Evolutionary conservation across 2,888 invertebrate species (phyloP).

Genomic region (Folsomia candida): DNA sequence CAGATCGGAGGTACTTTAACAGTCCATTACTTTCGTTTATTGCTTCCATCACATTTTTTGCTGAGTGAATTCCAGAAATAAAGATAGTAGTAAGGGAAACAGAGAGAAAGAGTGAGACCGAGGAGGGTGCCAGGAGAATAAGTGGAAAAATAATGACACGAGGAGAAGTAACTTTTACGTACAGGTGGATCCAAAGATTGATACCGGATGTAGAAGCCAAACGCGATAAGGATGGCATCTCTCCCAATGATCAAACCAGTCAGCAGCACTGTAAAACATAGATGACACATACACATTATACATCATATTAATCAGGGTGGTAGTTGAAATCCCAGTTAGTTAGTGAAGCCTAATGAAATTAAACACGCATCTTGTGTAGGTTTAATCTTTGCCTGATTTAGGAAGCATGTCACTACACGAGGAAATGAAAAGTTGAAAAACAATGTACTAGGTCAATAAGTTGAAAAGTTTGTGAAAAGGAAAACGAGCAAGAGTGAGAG

Average conservation of each 20-base stretch:
- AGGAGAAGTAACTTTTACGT: slow-evolving; percentile 55
- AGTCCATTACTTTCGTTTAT: slow-evolving; percentile 7
- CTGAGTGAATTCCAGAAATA: slow-evolving; percentile 2
- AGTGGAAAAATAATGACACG: not conserved
- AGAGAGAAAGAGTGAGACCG: too few species aligned
- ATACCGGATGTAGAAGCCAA: slow-evolving; percentile 87
- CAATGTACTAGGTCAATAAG: not conserved
- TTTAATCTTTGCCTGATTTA: not conserved
- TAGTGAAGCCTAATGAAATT: too few species aligned
- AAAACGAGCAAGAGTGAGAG: not conserved
- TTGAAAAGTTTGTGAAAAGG: not conserved
- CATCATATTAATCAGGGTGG: too few species aligned
- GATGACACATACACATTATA: too few species aligned
- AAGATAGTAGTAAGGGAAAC: not conserved
- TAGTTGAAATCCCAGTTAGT: too few species aligned
- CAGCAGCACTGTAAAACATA: slow-evolving; percentile 59
- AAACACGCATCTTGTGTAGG: too few species aligned
- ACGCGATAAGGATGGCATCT: slow-evolving; percentile 76
- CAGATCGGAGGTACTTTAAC: not conserved
- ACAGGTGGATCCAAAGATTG: slow-evolving; percentile 85
- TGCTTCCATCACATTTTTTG: not conserved
- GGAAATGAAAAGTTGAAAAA: not conserved
- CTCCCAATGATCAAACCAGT: slow-evolving; percentile 79
- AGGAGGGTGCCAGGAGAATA: too few species aligned
- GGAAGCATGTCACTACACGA: not conserved